Conservation (phyloP, 2,113 vertebrate species). For the Podiceps cristatus region DNA sequence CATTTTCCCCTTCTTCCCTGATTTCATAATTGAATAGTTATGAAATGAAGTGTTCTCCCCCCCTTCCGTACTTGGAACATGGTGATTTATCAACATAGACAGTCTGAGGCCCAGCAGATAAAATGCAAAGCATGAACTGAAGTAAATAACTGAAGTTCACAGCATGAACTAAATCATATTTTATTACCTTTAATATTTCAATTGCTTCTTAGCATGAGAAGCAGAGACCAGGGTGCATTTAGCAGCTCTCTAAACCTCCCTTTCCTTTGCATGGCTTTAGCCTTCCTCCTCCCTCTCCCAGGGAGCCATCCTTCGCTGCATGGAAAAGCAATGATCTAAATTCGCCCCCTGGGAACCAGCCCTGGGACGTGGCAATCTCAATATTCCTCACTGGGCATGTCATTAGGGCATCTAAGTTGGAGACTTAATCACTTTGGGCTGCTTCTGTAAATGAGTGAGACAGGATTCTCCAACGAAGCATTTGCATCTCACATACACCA, state of each 20-base stretch:
- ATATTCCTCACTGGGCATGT: background rate
- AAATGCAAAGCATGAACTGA: slow-evolving; percentile 60
- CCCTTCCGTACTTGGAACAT: slow-evolving; percentile 36
- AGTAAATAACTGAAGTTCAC: slow-evolving; percentile 69
- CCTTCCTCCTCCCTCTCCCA: background rate
- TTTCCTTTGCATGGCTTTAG: background rate
- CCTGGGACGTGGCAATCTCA: background rate
- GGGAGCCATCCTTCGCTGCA: background rate
- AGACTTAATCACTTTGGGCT: background rate
- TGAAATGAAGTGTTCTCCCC: slow-evolving; percentile 54
- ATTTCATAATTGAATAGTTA: slow-evolving; percentile 63
- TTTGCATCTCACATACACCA: background rate
- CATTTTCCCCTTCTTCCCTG: background rate
- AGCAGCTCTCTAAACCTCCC: background rate
- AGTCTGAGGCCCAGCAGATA: slow-evolving; percentile 62
- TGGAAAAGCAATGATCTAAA: background rate
- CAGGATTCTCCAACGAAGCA: fast-evolving
- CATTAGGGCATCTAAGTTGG: background rate
- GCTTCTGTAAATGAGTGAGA: background rate
- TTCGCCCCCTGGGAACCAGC: background rate
- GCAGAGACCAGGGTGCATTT: background rate
- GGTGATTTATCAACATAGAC: slow-evolving; percentile 61
- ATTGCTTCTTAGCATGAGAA: slow-evolving; percentile 58
- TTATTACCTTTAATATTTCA: slow-evolving; percentile 72
- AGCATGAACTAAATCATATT: slow-evolving; percentile 64